Evolutionary conservation across 2,113 vertebrate genomes (phyloP).

Genomic region (Odocoileus hemionus): DNA sequence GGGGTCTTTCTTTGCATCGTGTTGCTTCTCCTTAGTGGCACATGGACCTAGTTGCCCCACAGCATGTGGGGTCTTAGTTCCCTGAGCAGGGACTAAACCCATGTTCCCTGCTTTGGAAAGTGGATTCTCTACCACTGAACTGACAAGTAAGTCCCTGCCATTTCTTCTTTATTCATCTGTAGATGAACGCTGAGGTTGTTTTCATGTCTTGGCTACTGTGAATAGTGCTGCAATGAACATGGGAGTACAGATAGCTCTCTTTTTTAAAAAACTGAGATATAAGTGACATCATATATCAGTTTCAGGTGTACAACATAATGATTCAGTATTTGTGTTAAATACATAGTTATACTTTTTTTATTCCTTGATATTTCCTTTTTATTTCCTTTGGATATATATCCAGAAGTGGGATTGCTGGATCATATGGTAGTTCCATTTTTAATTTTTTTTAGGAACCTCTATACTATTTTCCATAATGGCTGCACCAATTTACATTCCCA

Average conservation of each 20-base stretch:
- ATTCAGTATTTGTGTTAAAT: not conserved
- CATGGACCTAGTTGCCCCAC: not conserved
- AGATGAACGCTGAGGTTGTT: not conserved
- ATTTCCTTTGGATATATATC: not conserved
- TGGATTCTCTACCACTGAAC: not conserved
- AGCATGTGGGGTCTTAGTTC: not conserved
- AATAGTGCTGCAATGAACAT: not conserved
- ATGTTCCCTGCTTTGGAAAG: not conserved
- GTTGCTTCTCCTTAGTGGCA: not conserved
- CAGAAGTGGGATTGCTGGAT: not conserved
- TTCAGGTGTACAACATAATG: not conserved
- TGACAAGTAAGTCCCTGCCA: not conserved
- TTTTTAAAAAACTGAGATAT: not conserved
- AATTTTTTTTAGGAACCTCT: not conserved
- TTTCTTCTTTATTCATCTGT: not conserved
- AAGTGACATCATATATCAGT: not conserved
- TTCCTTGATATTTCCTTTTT: not conserved
- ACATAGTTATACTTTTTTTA: not conserved
- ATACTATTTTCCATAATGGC: not conserved
- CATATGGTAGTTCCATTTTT: not conserved
- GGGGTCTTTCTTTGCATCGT: not conserved
- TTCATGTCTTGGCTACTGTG: not conserved
- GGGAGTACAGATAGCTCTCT: not conserved
- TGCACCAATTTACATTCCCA: not conserved
- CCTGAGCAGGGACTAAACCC: too few relatives aligned